These are phyloP conservation scores for Enteromius argenteus DNA, from an alignment of 2,797 vertebrate genomes.

Conservation along the genomic window DNA sequence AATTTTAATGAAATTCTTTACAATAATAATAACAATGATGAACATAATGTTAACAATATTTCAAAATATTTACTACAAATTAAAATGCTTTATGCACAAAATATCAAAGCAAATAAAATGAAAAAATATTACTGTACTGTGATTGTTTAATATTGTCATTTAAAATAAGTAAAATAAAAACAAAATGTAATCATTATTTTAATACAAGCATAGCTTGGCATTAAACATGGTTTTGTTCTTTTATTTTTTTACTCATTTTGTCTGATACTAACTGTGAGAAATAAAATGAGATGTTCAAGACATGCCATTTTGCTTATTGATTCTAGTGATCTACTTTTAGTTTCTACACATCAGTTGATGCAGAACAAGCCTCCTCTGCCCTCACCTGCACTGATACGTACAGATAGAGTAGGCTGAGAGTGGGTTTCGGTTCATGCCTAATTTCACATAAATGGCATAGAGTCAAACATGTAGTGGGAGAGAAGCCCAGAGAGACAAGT, in stretches of 20 bases:
- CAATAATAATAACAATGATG: background rate
- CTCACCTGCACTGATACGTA: background rate
- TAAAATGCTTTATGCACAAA: background rate
- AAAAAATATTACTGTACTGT: background rate
- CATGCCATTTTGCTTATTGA: background rate
- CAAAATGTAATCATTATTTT: background rate
- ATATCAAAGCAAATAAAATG: too few species aligned
- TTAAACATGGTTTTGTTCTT: background rate
- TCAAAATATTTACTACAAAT: background rate
- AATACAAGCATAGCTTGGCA: background rate
- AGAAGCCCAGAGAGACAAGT: background rate
- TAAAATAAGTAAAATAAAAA: background rate
- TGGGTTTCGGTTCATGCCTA: background rate
- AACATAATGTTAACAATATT: background rate
- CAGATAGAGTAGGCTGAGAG: background rate
- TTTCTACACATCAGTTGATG: background rate
- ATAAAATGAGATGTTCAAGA: background rate
- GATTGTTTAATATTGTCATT: background rate
- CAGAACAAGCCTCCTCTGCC: background rate
- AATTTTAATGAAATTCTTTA: background rate
- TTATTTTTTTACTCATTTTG: background rate
- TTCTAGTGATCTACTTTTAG: background rate
- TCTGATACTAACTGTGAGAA: background rate
- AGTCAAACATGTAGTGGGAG: background rate
- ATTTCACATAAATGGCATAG: slow-evolving; percentile 8